Conservation (phyloP, 2,797 vertebrate genomes). For the Nyctalus aviator region DNA sequence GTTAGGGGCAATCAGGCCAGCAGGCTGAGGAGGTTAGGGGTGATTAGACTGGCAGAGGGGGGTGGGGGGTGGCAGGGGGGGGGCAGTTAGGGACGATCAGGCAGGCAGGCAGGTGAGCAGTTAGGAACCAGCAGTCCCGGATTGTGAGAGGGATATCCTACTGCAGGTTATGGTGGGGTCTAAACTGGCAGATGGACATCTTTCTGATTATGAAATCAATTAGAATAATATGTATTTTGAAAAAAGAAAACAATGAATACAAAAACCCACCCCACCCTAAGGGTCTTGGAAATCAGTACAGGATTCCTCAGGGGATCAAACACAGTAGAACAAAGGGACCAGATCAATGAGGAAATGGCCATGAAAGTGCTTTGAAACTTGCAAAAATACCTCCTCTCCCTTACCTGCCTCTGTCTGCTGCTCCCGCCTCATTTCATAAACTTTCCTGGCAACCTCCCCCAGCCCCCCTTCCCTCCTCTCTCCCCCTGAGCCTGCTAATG, state of each 20-base stretch:
- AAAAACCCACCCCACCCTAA: neutral
- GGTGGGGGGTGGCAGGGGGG: too few species aligned
- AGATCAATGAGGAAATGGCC: neutral
- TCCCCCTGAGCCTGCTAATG: conserved; percentile 70
- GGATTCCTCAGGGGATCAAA: conserved; percentile 3
- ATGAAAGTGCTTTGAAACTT: neutral
- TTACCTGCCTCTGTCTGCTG: neutral
- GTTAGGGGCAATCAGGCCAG: too few species aligned
- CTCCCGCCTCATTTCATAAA: conserved; percentile 69
- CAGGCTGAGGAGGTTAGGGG: too few species aligned
- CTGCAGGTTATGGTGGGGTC: too few species aligned
- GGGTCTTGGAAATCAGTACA: neutral
- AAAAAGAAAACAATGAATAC: neutral
- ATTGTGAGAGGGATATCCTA: too few species aligned
- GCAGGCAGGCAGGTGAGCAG: too few species aligned
- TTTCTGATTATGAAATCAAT: conserved; percentile 57
- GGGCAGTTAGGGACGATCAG: too few species aligned
- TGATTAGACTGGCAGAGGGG: too few species aligned
- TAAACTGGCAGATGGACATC: too few species aligned
- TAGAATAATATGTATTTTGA: neutral
- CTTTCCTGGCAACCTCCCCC: conserved; percentile 67
- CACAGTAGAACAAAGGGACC: neutral
- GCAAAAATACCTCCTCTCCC: neutral
- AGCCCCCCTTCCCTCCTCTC: conserved; percentile 33
- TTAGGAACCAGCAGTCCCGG: too few species aligned